Conservation (phyloP, 2,113 vertebrate species). For the Numida meleagris region DNA sequence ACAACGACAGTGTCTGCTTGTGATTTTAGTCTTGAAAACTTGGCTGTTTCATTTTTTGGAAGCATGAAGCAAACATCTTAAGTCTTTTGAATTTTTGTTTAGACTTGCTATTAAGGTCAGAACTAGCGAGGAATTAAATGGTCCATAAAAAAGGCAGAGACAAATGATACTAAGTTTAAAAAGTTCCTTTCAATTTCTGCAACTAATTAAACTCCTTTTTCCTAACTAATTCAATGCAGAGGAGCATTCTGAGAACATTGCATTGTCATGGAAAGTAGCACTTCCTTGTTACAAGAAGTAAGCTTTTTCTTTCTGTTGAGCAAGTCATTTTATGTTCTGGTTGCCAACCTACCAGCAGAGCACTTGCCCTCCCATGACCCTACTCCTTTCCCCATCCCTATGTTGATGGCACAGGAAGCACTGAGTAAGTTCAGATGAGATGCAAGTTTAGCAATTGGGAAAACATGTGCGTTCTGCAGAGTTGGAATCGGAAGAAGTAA, state of each 20-base stretch:
- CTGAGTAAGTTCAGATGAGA: neutral
- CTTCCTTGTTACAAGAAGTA: neutral
- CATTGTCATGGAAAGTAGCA: neutral
- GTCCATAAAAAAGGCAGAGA: neutral
- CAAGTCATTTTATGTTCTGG: neutral
- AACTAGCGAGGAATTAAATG: neutral
- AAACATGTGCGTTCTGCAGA: neutral
- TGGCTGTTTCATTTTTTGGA: neutral
- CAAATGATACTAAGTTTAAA: neutral
- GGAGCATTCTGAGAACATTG: neutral
- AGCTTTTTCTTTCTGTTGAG: neutral
- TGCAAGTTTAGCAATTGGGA: neutral
- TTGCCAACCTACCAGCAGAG: accelerated
- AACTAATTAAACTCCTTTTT: neutral
- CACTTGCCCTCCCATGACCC: neutral
- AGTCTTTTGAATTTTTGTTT: neutral
- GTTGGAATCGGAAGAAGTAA: neutral
- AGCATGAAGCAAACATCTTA: neutral
- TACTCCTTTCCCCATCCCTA: neutral
- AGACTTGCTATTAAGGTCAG: neutral
- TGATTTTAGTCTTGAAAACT: neutral
- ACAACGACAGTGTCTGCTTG: neutral
- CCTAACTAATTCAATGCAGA: neutral
- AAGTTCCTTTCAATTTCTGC: neutral
- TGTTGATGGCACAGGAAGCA: accelerated